A percentile compares a stretch with the other conserved stretches of the same genome.
Evolutionary conservation across 2,797 vertebrate species (phyloP).

Genomic region (Graptemys geographica): DNA sequence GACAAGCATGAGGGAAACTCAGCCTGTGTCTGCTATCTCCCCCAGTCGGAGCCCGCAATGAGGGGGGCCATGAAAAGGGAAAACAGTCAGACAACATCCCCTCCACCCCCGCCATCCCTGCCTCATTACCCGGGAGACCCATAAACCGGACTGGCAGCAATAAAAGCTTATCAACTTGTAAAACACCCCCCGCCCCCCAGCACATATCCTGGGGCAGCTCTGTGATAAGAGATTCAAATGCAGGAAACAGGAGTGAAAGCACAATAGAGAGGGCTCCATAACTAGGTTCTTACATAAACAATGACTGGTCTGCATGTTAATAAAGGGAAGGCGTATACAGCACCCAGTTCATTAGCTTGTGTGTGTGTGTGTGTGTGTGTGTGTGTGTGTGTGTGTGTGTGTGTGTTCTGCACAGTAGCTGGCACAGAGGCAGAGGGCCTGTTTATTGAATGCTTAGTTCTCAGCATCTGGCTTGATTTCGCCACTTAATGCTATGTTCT

Average conservation of each 20-base stretch:
- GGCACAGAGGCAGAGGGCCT: rapidly evolving
- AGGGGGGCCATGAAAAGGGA: too few relatives aligned
- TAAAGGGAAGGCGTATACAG: rapidly evolving
- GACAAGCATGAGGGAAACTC: not conserved
- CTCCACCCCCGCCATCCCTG: rapidly evolving
- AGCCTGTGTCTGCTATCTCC: not conserved
- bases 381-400: not conserved
- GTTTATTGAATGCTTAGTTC: rapidly evolving
- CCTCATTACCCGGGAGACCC: not conserved
- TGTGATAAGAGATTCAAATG: constrained; percentile 48
- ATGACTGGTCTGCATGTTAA: rapidly evolving
- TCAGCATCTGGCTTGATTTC: not conserved
- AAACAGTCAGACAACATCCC: rapidly evolving
- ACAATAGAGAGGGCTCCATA: constrained; percentile 1
- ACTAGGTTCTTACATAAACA: constrained; percentile 19
- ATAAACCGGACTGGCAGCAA: not conserved
- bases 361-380: not conserved
- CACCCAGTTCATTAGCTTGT: rapidly evolving
- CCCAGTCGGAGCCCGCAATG: too few relatives aligned
- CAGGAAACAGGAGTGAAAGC: constrained; percentile 41
- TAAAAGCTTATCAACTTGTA: constrained; percentile 61
- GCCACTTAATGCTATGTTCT: not conserved
- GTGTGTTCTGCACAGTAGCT: not conserved
- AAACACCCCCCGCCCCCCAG: not conserved
- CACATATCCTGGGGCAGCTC: not conserved